Evolutionary conservation across 2,113 vertebrate genomes (phyloP).

Genomic region (Lepisosteus osseus): DNA sequence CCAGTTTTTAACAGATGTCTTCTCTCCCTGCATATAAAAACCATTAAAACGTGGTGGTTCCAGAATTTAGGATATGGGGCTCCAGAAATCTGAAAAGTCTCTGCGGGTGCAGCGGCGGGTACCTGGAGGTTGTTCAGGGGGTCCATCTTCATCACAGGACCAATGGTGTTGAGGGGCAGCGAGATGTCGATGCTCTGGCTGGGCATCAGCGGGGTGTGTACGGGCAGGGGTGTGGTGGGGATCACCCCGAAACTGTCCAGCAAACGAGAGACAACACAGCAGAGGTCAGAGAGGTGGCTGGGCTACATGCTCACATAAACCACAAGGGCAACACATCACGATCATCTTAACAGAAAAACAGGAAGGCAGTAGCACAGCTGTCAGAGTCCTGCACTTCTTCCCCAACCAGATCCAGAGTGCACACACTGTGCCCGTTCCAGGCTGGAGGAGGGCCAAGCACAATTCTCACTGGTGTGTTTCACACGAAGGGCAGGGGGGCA

Average conservation of each 20-base stretch:
- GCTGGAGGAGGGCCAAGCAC: neutral
- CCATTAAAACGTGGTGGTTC: too few relatives aligned
- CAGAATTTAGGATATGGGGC: too few relatives aligned
- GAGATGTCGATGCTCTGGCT: constrained; percentile 95
- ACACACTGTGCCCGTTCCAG: neutral
- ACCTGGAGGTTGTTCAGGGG: constrained; percentile 98
- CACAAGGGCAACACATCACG: neutral
- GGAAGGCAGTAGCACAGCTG: too few relatives aligned
- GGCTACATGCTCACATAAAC: neutral
- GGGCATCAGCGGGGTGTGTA: constrained; percentile 96
- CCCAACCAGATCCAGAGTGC: too few relatives aligned
- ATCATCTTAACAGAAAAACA: neutral
- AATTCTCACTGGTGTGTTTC: too few relatives aligned
- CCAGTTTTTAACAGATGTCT: too few relatives aligned
- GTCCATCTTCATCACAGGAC: constrained; percentile 99
- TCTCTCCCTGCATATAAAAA: too few relatives aligned
- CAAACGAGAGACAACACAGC: neutral
- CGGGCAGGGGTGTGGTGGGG: constrained; percentile 85
- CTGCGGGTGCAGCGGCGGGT: neutral
- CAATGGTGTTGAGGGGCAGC: constrained; percentile 92
- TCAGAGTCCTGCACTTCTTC: too few relatives aligned
- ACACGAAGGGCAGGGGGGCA: neutral
- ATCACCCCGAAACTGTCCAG: constrained; percentile 85
- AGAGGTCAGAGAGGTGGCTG: neutral
- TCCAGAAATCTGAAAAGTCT: too few relatives aligned